Evolutionary conservation across 1,140 invertebrate genomes (phyloP), one percentile per base, ranked within the genome.

Genomic region (Drosophila kanapiae): DNA sequence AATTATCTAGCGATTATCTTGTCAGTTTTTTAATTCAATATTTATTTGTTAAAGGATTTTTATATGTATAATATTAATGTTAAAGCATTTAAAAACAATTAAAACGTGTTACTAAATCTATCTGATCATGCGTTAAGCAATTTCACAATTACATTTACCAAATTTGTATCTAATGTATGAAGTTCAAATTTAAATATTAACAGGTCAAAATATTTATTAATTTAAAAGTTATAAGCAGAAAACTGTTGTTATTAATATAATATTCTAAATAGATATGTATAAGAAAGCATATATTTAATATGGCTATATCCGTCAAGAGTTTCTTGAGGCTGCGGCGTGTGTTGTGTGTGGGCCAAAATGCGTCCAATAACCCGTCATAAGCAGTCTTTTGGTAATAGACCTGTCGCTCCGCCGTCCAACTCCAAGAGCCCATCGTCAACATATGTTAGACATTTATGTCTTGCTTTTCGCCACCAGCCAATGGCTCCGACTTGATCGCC

Each of bases 381-480:
- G 49, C 70, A 72, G 53, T 35, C 71, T 45, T 53, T 76, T 42
- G 31, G 74, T 77, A 77, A 77, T 77, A 69, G 74, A 76, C 74
- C 74, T 76, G 74, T 76, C 72, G 67, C 69, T 53, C 35, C n/a
- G 53, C 6, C 35, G 54, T 72, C 40, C 74, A 65, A 78, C 53
- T 53, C 48, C 31, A 48, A 27, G 10, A 48, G 54, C 72, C 72
- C 42, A 31, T 56, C 58, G 27, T 29, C 37, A 70, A 62, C 82
- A 86, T 87, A 86, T 87, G 83, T 79, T 77, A 68, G 83, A 86
- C 83, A 86, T 86, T 86, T 80, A 86, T 87, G 83, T 82, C 70
- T 80, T 87, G 83, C 38, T 69, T 77, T 87, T 87, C 83, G 45
- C 80, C 83, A 87, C 76, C 76, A 78, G 57, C 62, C 61, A 59